phyloP scores from a whole-genome alignment of 2,888 invertebrate genomes.

The Coleophora flavipennella region DNA sequence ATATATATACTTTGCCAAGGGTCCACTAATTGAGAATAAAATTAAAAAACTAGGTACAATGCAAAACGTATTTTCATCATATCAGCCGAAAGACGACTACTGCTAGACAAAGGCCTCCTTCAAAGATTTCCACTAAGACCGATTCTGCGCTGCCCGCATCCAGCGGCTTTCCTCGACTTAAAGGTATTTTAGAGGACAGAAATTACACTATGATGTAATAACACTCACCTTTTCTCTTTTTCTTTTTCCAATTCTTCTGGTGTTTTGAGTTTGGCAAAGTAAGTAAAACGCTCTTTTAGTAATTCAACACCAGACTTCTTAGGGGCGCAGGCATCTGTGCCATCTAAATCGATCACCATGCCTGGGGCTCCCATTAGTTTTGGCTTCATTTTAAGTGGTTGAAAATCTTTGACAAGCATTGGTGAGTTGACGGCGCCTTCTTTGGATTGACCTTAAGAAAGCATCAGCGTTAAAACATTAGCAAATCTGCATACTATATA shows the following conservation, averaged over 20 bases:
- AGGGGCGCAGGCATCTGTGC: conserved; percentile 21
- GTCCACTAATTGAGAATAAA: too few species aligned
- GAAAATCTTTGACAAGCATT: conserved; percentile 23
- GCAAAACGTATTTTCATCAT: too few species aligned
- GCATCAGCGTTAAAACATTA: background rate
- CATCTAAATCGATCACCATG: conserved; percentile 55
- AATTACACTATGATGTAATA: too few species aligned
- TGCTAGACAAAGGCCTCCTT: too few species aligned
- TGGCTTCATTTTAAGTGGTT: conserved; percentile 38
- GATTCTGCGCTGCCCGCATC: too few species aligned
- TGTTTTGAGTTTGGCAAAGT: conserved; percentile 74
- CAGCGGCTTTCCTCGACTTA: too few species aligned
- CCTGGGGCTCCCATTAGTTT: conserved; percentile 67
- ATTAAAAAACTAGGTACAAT: too few species aligned
- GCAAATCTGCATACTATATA: background rate
- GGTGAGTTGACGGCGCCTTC: conserved; percentile 22
- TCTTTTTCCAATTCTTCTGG: conserved; percentile 65
- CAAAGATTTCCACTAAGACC: too few species aligned
- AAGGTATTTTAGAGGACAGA: too few species aligned
- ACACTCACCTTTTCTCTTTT: conserved; percentile 69
- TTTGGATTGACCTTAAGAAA: conserved; percentile 20
- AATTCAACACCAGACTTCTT: conserved; percentile 74
- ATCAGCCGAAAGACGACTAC: too few species aligned
- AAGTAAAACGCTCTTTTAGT: conserved; percentile 80
- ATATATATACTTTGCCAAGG: too few species aligned